A percentile compares a stretch with the other conserved stretches of the same genome.
Conservation (phyloP, 1,140 invertebrate genomes). For the Anastrepha obliqua region DNA sequence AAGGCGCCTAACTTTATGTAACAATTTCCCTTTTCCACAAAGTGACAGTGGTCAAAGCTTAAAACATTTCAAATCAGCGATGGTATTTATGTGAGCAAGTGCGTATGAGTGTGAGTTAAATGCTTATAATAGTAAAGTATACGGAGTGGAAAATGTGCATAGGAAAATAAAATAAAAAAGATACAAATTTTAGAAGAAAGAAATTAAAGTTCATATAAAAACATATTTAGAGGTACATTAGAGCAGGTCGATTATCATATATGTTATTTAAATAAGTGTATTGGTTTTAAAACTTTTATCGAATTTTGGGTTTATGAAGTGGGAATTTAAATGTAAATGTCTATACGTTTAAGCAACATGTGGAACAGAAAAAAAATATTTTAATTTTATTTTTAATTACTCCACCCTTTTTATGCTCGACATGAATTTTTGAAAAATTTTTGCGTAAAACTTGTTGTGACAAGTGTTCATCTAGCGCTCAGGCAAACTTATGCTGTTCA, state of each 20-base stretch:
- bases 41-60: background rate
- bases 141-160: background rate
- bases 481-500: too few species aligned
- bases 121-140: background rate
- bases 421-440: too few species aligned
- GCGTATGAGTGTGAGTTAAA: background rate
- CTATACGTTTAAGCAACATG: too few species aligned
- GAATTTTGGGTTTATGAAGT: too few species aligned
- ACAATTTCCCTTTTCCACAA: background rate
- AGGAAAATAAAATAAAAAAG: background rate
- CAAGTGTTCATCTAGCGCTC: too few species aligned
- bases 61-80: background rate
- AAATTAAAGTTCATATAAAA: background rate
- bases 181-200: background rate
- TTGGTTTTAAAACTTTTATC: too few species aligned
- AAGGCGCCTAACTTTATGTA: background rate
- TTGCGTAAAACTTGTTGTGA: too few species aligned
- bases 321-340: too few species aligned
- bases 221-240: background rate
- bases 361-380: too few species aligned
- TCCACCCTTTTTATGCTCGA: too few species aligned
- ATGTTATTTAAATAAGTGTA: background rate
- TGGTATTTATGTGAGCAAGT: background rate
- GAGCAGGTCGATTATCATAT: background rate
- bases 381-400: too few species aligned